Evolutionary conservation across 2,797 vertebrate genomes (phyloP), one percentile per base, ranked within the genome.

Genomic region (Champsocephalus esox): DNA sequence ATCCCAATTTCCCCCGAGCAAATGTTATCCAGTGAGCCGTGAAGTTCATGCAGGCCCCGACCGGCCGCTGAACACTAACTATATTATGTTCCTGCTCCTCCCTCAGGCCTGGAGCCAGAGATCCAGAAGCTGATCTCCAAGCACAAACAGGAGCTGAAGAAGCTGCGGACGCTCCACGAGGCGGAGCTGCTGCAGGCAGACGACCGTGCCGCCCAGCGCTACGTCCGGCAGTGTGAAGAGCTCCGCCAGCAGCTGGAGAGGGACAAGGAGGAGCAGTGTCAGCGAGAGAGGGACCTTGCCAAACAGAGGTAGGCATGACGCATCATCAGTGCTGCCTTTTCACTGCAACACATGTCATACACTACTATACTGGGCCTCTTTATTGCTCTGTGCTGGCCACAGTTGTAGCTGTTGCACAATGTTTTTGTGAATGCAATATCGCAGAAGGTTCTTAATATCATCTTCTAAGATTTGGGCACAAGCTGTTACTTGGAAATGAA

Each of bases 51-150:
- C 38, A 66, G 56, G 24, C 51, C 11, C 13, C 14, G 44, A 64
- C 43, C 10, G 12, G 48, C 60, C 41, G 8, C 45, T 28, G 44
- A n/a, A 5, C n/a, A 2, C 21, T 3, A 73, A n/a, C 43, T 4
- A 19, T 0, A 14, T 12, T 14, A n/a, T 51, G 9, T 58, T 54
- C 14, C 9, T 14, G 2, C 6, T 1, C 5, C 38, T 11, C 17
- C 21, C 6, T 1, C 86, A 99, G 98, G 98, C 38, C 94, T 99
- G 87, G 98, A 99, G 88, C 97, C 98, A 0, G 97, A 99, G 94
- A 96, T 99, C 93, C 98, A 98, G 95, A 98, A 96, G 90, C 94
- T 99, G 28, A 94, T 99, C 6, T 93, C 95, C 3, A 97, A 95
- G 82, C 98, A 99, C 91, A 97, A 95, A 65, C 96, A 97, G 88